phyloP scores from a whole-genome alignment of 2,888 invertebrate genomes.

The Idaea dimidiata region DNA sequence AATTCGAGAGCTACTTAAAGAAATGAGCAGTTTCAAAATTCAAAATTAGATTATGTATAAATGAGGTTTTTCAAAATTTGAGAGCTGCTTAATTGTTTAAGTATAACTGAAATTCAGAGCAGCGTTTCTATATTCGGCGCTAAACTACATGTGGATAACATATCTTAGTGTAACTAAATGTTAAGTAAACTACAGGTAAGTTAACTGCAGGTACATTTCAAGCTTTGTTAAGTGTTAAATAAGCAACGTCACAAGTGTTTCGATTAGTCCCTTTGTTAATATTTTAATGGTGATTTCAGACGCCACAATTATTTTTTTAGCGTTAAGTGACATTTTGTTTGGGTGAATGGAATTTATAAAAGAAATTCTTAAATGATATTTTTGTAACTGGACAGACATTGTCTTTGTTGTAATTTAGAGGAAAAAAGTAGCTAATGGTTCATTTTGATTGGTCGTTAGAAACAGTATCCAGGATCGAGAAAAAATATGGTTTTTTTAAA shows the following conservation, averaged over 20 bases:
- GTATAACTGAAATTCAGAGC: too few species aligned
- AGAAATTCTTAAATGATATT: neutral
- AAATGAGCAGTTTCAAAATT: too few species aligned
- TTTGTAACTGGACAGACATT: neutral
- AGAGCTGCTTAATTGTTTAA: too few species aligned
- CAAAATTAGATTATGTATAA: too few species aligned
- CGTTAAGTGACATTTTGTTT: constrained; percentile 1
- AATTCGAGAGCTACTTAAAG: too few species aligned
- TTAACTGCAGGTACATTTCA: neutral
- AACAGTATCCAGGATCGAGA: too few species aligned
- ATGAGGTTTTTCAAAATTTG: too few species aligned
- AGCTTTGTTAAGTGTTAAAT: neutral
- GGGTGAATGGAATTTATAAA: neutral
- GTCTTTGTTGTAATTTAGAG: neutral
- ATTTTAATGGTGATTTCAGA: neutral
- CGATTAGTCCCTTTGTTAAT: neutral
- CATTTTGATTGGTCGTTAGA: too few species aligned
- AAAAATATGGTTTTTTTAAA: too few species aligned
- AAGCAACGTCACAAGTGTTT: constrained; percentile 3
- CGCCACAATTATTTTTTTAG: neutral
- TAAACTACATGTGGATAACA: too few species aligned
- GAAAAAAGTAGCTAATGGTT: neutral
- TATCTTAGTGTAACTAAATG: too few species aligned
- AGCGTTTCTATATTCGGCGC: too few species aligned
- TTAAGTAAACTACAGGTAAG: neutral